phyloP scores from a whole-genome alignment of 2,888 invertebrate genomes.

The Drosophila algonquin region DNA sequence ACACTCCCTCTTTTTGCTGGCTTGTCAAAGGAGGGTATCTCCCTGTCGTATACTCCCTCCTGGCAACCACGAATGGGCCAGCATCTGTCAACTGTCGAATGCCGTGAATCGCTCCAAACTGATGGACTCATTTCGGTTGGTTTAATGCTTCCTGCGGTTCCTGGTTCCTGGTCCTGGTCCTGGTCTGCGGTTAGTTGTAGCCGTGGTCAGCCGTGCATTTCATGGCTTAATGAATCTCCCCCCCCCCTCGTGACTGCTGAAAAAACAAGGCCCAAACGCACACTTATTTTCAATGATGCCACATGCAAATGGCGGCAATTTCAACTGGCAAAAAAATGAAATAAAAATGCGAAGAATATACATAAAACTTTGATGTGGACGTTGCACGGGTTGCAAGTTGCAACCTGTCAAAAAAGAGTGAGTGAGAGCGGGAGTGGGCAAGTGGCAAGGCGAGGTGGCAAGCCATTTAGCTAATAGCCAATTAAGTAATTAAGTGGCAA shows the following conservation, averaged over 20 bases:
- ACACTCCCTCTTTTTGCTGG: neutral
- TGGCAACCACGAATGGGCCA: too few relatives aligned
- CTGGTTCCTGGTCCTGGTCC: neutral
- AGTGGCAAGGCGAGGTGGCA: neutral
- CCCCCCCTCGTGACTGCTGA: too few relatives aligned
- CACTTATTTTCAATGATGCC: constrained; percentile 1
- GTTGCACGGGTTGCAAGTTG: neutral
- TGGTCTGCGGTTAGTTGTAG: constrained; percentile 43
- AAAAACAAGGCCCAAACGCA: neutral
- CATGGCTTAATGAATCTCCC: constrained; percentile 38
- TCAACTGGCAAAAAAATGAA: neutral
- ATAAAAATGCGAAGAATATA: neutral
- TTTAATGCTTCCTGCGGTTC: constrained; percentile 13
- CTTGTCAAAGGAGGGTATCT: neutral
- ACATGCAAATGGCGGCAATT: constrained; percentile 28
- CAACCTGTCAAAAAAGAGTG: neutral
- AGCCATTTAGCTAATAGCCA: constrained; percentile 70
- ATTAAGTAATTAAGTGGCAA: constrained; percentile 69
- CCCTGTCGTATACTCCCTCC: neutral
- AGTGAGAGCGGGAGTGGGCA: too few relatives aligned
- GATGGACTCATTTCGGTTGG: constrained; percentile 34
- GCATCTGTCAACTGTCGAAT: constrained; percentile 13
- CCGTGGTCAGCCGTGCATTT: constrained; percentile 24
- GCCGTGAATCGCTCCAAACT: too few relatives aligned
- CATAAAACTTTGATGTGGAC: constrained; percentile 9